Base-by-base conservation (phyloP, 2,888 invertebrate species). In the Cosmia trapezina region DNA sequence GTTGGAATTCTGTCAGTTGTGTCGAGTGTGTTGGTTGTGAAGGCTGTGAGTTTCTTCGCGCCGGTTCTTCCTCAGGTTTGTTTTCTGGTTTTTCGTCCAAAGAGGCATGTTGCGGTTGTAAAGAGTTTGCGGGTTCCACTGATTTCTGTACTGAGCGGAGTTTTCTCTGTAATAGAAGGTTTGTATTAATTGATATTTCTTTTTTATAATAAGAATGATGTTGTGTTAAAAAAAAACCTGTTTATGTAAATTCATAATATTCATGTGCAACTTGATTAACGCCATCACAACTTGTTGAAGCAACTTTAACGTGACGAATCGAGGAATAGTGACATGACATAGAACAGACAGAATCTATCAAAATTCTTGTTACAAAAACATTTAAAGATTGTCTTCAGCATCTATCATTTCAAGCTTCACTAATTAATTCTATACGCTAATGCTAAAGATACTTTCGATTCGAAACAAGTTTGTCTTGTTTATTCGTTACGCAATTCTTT, bases 81-180 rank as follows among this genome's bases (percentile, higher is more conserved):
- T 11, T 47, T 0, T 82, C 86, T 82, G 91, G 89, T 83, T 92
- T 95, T 22, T 96, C 96, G 62, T 96, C 96, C 19, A 94, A 77
- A 0, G 95, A 94, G 1, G 89, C 88, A 57, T 92, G 93, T 66
- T 92, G 93, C 37, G 93, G 92, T 22, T 91, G 85, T 41, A 94
- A 83, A 43, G 93, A 90, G 76, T 95, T 96, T 11, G 81, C 47
- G 1, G 97, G 96, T 77, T 95, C 96, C 1, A 93, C 93, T 1
- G 97, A 97, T 77, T 96, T 94, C 84, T 97, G 97, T 19, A 97
- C 97, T 19, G 97, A 95, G 65, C 98, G 96, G 62, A 97, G 96
- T 91, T 98, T 98, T 84, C 98, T 96, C 97, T 97, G 93, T 47
- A 79, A 92, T 54, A 89, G 70, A 86, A 83, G 67, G 77, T n/a